Base-by-base conservation (phyloP, 2,888 invertebrate species). In the Cheilosia scutellata region DNA sequence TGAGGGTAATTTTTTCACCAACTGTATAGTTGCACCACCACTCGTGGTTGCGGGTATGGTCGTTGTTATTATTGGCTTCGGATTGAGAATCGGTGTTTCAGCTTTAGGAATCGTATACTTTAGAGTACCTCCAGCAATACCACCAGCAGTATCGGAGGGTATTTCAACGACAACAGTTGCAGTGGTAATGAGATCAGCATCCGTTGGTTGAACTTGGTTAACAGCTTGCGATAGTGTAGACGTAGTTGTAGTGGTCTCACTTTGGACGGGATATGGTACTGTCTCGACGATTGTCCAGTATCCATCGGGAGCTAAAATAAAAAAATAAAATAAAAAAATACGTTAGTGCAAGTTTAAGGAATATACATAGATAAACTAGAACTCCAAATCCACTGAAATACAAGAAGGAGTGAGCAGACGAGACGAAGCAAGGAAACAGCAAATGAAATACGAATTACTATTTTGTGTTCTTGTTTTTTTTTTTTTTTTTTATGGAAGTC, bases 271-370 rank as follows among this genome's bases (percentile, higher is more conserved):
- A 60, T 91, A 91, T 4, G 92, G 92, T 74, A 92, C 92, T 1
- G 92, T 91, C 79, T 92, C 92, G 74, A 92, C 74, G 47, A 92
- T 92, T 11, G 92, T 92, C 92, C 92, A 92, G 77, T 92, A 92
- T 55, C 92, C 92, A 87, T 91, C 92, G 25, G 89, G 87, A 51
- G 87, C 89, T 90, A 70, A 29, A 89, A 89, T 55, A 87, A 79
- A 70, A 70, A 71, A 63, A 37, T 37, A 63, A 75, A 63, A 75
- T 57, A 51, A n/a, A 13, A 29, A 0, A 60, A 65, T 16, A 58
- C 9, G 20, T 62, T 78, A 77, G 53, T 72, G 37, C n/a, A 44
- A 29, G 4, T 13, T 40, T 49, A 6, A n/a, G 9, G 4, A 11
- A 16, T 33, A 27, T 62, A 47, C 9, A n/a, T 57, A 31, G n/a